Conservation (phyloP, 2,888 invertebrate genomes). For the Drosophila suboccidentalis region DNA sequence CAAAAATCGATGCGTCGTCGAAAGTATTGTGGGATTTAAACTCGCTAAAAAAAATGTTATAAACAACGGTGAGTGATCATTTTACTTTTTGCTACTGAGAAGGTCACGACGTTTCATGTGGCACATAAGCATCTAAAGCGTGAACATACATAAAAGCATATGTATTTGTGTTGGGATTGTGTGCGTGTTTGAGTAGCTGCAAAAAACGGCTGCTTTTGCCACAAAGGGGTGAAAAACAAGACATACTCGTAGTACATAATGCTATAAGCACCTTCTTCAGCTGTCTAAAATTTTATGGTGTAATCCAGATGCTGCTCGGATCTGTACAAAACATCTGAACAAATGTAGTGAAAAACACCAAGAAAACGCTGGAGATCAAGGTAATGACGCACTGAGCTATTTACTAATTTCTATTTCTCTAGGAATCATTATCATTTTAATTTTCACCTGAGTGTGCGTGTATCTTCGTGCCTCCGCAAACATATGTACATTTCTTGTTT, state of each 20-base stretch:
- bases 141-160: slow-evolving; percentile 1
- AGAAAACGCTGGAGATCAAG: slow-evolving; percentile 7
- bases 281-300: slow-evolving; percentile 12
- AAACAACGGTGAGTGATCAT: slow-evolving; percentile 49
- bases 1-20: slow-evolving; percentile 44
- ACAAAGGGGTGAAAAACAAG: slow-evolving; percentile 48
- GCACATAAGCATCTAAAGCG: slow-evolving; percentile 1
- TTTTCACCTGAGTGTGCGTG: slow-evolving; percentile 42
- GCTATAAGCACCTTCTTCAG: slow-evolving; percentile 29
- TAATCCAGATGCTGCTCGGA: slow-evolving; percentile 4
- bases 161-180: slow-evolving; percentile 14
- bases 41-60: slow-evolving; percentile 44
- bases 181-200: slow-evolving; percentile 30
- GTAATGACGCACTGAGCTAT: slow-evolving; percentile 5
- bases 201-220: slow-evolving; percentile 26
- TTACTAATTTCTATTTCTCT: slow-evolving; percentile 27
- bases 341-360: not conserved
- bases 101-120: not conserved
- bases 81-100: slow-evolving; percentile 8
- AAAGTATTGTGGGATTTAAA: slow-evolving; percentile 30
- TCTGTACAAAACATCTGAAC: not conserved
- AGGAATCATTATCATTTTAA: slow-evolving; percentile 20
- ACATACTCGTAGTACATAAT: slow-evolving; percentile 7
- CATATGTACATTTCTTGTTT: slow-evolving; percentile 39
- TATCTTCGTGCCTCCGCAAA: slow-evolving; percentile 30